These are phyloP conservation scores for Calliopum simillimum DNA, from an alignment of 2,888 invertebrate genomes.

Conservation along the genomic window DNA sequence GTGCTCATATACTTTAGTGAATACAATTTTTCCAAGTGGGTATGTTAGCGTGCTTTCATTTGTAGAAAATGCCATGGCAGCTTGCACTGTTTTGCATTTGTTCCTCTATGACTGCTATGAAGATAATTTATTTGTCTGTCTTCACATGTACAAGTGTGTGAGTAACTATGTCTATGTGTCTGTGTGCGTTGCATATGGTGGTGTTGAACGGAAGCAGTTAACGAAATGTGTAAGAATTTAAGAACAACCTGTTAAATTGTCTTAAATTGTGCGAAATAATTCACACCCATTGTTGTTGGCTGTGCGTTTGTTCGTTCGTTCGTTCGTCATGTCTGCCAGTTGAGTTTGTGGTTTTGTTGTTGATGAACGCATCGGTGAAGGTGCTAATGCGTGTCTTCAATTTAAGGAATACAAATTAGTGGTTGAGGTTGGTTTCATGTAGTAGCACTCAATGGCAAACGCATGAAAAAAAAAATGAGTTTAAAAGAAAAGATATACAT, in stretches of 20 bases:
- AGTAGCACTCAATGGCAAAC: no score
- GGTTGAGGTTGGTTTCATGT: no score
- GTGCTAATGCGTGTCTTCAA: no score
- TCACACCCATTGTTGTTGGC: slow-evolving; percentile 36
- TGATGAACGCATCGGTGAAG: no score
- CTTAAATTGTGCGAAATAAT: slow-evolving; percentile 59
- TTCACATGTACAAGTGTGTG: slow-evolving; percentile 5
- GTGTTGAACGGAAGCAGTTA: slow-evolving; percentile 9
- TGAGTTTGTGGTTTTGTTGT: neutral
- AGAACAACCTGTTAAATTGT: slow-evolving; percentile 55
- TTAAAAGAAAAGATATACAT: no score
- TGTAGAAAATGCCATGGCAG: neutral
- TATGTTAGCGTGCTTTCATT: neutral
- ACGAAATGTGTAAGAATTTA: slow-evolving; percentile 24
- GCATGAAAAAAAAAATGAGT: no score
- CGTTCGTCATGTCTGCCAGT: neutral
- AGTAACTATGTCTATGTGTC: slow-evolving; percentile 27
- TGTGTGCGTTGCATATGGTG: neutral
- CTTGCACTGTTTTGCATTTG: neutral
- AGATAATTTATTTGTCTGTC: neutral
- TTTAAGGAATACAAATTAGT: no score
- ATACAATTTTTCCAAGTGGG: no score
- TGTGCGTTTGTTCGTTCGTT: neutral
- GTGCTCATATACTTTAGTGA: no score
- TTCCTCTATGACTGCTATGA: neutral